Evolutionary conservation across 2,113 vertebrate genomes (phyloP), one percentile per base, ranked within the genome.

Genomic region (Muntiacus reevesi): DNA sequence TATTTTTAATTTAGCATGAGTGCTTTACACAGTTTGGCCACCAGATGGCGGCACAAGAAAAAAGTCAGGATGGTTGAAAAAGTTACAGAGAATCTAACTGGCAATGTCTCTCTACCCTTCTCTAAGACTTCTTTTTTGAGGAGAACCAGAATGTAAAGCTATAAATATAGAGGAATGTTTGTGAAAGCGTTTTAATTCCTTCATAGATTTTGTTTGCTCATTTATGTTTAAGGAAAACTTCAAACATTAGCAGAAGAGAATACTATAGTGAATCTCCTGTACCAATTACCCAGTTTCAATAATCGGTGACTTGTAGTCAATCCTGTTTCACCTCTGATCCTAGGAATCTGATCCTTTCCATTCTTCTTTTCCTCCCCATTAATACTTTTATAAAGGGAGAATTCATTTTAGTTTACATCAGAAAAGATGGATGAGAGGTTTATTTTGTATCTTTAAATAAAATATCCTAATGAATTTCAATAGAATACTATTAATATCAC

Each of bases 1-100:
- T 25, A 6, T 13, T 30, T 36, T 90, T 47, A 14, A 23, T 62
- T 55, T 21, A 45, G 23, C 7, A 5, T 7, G 6, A 6, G 2
- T 95, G 93, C 30, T 94, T 91, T 94, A 78, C 25, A 89, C 2
- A 62, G 19, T 43, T 71, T 0, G 1, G 59, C 93, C 97, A 97
- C 76, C 67, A 97, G 97, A 87, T 97, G 97, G 95, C 67, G 2
- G 64, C 11, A 14, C 15, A 91, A 23, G 67, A 87, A 81, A 81
- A 86, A 90, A 89, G 33, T 43, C 54, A 50, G n/a, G 36, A 71
- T 1, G 47, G 28, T 62, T 23, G 47, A 2, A 74, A 62, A 57
- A 43, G 14, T 12, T 15, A 8, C 17, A 40, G 21, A 17, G 5
- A 6, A 21, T 64, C 2, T 33, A 36, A 25, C 0, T 43, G 16